A percentile compares a stretch with the other conserved stretches of the same genome.
phyloP scores from a whole-genome alignment of 2,888 invertebrate species.

The Oxystoma pomonae region DNA sequence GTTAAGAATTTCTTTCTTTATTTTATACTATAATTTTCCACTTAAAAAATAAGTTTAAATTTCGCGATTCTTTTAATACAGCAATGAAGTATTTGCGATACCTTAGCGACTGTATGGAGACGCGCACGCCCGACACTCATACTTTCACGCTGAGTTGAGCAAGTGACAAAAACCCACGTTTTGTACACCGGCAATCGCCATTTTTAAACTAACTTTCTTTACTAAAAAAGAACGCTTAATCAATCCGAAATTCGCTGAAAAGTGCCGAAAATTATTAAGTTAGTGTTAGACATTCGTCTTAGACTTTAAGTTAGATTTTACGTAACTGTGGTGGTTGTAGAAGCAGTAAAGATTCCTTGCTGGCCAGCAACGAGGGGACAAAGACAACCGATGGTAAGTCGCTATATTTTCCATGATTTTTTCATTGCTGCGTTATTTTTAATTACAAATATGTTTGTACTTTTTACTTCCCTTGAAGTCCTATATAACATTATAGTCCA shows the following conservation, averaged over 20 bases:
- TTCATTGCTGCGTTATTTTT: background rate
- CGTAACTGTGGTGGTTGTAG: background rate
- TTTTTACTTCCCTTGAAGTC: background rate
- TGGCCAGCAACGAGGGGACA: background rate
- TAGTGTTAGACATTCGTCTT: background rate
- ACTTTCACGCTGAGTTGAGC: no score
- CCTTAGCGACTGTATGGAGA: no score
- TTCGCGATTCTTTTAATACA: no score
- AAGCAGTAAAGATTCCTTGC: background rate
- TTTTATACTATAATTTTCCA: no score
- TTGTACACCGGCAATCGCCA: no score
- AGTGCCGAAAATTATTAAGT: background rate
- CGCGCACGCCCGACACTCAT: no score
- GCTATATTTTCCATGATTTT: background rate
- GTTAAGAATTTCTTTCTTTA: no score
- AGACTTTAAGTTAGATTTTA: background rate
- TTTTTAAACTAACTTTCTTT: no score
- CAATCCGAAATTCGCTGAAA: background rate
- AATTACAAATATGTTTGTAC: background rate
- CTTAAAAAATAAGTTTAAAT: no score
- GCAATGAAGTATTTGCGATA: no score
- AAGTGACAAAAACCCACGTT: no score
- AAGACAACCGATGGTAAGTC: background rate
- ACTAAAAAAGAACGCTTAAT: no score
- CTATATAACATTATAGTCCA: background rate